Percentiles rank a stretch among this genome's conserved stretches.
These are phyloP conservation scores for Alauda arvensis DNA, from an alignment of 2,797 vertebrate genomes.

Conservation along the genomic window DNA sequence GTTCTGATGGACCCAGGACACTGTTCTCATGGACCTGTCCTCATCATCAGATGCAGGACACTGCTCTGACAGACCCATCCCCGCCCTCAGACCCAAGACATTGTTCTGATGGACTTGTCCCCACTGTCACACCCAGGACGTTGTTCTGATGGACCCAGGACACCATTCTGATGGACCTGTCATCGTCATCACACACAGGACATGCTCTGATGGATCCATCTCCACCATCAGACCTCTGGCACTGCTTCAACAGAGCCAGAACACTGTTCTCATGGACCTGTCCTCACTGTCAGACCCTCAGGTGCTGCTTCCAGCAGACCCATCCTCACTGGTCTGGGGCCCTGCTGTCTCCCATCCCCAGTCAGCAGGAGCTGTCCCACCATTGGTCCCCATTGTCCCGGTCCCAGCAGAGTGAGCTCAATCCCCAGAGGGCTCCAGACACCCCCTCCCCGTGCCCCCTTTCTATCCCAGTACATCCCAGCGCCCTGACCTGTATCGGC, in stretches of 20 bases:
- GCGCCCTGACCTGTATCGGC: constrained; percentile 66
- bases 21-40: background rate
- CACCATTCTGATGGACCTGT: background rate
- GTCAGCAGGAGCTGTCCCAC: rapidly evolving
- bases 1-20: rapidly evolving
- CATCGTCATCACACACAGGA: background rate
- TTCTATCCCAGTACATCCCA: background rate
- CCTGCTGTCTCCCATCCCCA: background rate
- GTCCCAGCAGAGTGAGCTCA: background rate
- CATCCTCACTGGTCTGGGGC: rapidly evolving
- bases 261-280: background rate
- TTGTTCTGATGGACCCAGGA: background rate
- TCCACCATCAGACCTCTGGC: too few species aligned
- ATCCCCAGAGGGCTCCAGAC: background rate
- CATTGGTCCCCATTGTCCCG: rapidly evolving
- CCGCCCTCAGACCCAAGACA: background rate
- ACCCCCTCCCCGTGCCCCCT: too few species aligned
- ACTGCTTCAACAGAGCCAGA: background rate
- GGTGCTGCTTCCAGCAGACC: background rate
- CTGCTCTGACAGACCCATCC: background rate
- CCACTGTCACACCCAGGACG: rapidly evolving
- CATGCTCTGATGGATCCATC: background rate
- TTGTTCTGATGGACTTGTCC: background rate
- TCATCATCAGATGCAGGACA: rapidly evolving
- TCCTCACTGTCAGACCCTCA: background rate